Evolutionary conservation across 2,797 vertebrate genomes (phyloP).

Genomic region (Tolypeutes matacus): DNA sequence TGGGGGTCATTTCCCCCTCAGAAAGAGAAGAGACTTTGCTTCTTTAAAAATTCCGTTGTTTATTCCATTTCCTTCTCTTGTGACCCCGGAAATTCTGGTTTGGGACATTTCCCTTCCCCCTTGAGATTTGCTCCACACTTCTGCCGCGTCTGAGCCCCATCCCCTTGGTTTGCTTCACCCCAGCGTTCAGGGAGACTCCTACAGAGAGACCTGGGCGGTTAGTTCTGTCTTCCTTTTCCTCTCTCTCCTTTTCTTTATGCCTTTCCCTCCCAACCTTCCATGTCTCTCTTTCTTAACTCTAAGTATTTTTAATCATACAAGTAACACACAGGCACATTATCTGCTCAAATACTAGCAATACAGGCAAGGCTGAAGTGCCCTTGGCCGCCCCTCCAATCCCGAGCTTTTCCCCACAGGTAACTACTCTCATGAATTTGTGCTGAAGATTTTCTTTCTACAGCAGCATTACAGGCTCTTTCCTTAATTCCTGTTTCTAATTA

Average conservation of each 20-base stretch:
- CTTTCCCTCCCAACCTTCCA: neutral
- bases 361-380: neutral
- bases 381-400: neutral
- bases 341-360: slow-evolving; percentile 31
- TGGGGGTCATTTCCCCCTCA: neutral
- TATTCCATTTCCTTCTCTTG: slow-evolving; percentile 16
- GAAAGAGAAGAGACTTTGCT: neutral
- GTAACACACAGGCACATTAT: neutral
- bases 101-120: neutral
- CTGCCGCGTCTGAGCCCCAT: neutral
- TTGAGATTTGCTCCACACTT: neutral
- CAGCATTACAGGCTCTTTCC: slow-evolving; percentile 47
- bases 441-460: slow-evolving; percentile 57
- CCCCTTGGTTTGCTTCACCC: neutral
- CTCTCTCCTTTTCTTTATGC: neutral
- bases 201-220: neutral
- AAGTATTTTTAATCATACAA: slow-evolving; percentile 52
- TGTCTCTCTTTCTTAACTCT: slow-evolving; percentile 5
- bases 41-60: neutral
- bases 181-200: neutral
- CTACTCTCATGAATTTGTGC: slow-evolving; percentile 54
- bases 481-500: slow-evolving; percentile 80
- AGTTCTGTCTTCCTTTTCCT: neutral
- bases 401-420: slow-evolving; percentile 7
- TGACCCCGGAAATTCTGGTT: neutral